Conservation (phyloP, 1,140 invertebrate genomes). For the Palaemon carinicauda region DNA sequence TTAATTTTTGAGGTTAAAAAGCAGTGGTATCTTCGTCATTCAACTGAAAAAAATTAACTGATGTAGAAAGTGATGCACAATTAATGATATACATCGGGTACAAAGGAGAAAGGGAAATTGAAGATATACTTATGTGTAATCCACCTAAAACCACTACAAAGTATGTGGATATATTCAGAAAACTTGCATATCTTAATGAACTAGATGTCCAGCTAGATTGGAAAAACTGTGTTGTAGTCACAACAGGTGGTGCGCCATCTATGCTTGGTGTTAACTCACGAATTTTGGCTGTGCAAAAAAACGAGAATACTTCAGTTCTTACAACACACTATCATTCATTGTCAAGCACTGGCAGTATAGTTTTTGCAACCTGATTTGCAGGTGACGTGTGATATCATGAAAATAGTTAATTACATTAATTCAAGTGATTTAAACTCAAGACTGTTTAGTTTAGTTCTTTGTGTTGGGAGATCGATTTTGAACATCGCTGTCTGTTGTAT, state of each 20-base stretch:
- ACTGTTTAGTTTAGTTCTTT: constrained; percentile 42
- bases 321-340: background rate
- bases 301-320: background rate
- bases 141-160: background rate
- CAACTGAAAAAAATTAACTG: constrained; percentile 20
- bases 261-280: background rate
- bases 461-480: constrained; percentile 32
- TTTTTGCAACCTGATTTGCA: constrained; percentile 15
- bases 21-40: constrained; percentile 3
- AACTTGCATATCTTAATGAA: background rate
- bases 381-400: constrained; percentile 28
- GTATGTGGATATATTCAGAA: background rate
- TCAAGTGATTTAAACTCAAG: constrained; percentile 5
- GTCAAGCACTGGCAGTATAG: background rate
- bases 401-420: constrained; percentile 9
- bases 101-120: background rate
- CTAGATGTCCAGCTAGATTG: constrained; percentile 20
- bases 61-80: background rate
- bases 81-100: constrained; percentile 20
- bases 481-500: constrained; percentile 38
- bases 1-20: constrained; percentile 11
- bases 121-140: constrained; percentile 15
- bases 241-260: background rate
- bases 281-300: background rate
- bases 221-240: background rate